These are phyloP conservation scores for Lathamus discolor DNA, from an alignment of 2,113 vertebrate genomes.

Conservation along the genomic window DNA sequence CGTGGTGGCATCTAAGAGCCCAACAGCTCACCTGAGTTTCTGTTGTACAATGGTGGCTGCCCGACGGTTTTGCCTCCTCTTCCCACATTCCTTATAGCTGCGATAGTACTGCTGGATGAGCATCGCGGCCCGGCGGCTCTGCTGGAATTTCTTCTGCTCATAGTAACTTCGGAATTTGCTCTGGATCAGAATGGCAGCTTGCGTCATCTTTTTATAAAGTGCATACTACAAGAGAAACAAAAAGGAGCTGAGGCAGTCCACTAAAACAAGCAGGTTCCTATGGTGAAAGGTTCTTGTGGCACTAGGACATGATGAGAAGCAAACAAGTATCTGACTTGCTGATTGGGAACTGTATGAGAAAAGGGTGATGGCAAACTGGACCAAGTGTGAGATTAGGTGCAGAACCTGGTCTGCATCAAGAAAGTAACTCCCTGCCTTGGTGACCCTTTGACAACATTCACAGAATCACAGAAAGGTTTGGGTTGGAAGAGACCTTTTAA, in stretches of 20 bases:
- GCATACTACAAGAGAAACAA: slow-evolving; percentile 86
- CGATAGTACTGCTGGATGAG: slow-evolving; percentile 98
- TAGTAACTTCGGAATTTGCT: slow-evolving; percentile 99
- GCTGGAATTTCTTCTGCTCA: slow-evolving; percentile 97
- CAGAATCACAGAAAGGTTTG: neutral
- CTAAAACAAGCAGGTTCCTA: neutral
- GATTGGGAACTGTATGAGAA: neutral
- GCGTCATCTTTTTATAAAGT: slow-evolving; percentile 99
- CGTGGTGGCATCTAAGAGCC: rapidly evolving
- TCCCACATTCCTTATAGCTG: slow-evolving; percentile 92
- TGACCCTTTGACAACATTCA: neutral
- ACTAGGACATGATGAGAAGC: neutral
- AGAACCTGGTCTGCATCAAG: neutral
- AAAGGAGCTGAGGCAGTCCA: neutral
- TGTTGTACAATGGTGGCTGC: slow-evolving; percentile 86
- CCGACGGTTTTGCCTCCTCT: slow-evolving; percentile 85
- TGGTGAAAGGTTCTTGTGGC: rapidly evolving
- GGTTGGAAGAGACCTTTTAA: neutral
- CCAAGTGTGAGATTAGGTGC: neutral
- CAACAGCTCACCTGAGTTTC: slow-evolving; percentile 75
- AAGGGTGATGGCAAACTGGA: neutral
- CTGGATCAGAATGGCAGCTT: slow-evolving; percentile 99
- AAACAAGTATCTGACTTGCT: neutral
- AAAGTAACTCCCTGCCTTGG: neutral
- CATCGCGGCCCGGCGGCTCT: slow-evolving; percentile 93